A percentile compares a stretch with the other conserved stretches of the same genome.
Evolutionary conservation across 2,113 vertebrate species (phyloP).

Genomic region (Odocoileus hemionus): DNA sequence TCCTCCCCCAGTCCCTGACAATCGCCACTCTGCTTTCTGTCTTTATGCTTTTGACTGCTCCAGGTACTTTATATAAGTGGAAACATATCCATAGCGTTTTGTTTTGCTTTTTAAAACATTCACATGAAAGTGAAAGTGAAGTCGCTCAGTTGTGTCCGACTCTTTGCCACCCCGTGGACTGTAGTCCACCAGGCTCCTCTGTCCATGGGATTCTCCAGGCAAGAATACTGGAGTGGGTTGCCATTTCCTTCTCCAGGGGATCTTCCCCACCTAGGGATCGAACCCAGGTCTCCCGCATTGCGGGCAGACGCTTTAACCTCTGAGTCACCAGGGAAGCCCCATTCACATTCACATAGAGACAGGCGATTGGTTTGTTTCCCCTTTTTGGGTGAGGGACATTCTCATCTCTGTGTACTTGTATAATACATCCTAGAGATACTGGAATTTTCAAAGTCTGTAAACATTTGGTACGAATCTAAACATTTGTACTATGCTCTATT

Average conservation of each 20-base stretch:
- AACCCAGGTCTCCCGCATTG: too few relatives aligned
- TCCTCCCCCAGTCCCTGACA: neutral
- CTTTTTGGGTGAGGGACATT: neutral
- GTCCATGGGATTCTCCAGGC: too few relatives aligned
- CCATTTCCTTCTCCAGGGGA: too few relatives aligned
- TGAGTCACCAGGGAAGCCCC: too few relatives aligned
- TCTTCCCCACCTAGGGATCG: too few relatives aligned
- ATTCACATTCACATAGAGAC: neutral
- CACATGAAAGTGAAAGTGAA: neutral
- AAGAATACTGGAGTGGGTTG: too few relatives aligned
- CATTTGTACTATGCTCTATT: neutral
- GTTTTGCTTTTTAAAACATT: neutral
- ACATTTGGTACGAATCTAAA: neutral
- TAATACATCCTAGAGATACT: neutral
- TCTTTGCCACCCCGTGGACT: too few relatives aligned
- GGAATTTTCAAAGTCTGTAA: neutral
- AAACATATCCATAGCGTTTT: neutral
- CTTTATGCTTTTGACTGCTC: neutral
- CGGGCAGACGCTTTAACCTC: too few relatives aligned
- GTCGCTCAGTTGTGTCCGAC: too few relatives aligned
- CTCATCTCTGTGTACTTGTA: neutral
- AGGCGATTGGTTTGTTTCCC: neutral
- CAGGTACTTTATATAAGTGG: neutral
- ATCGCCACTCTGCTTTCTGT: neutral
- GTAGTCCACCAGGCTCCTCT: too few relatives aligned